phyloP scores from a whole-genome alignment of 2,888 invertebrate genomes.

The Ichneumoninae sp. region DNA sequence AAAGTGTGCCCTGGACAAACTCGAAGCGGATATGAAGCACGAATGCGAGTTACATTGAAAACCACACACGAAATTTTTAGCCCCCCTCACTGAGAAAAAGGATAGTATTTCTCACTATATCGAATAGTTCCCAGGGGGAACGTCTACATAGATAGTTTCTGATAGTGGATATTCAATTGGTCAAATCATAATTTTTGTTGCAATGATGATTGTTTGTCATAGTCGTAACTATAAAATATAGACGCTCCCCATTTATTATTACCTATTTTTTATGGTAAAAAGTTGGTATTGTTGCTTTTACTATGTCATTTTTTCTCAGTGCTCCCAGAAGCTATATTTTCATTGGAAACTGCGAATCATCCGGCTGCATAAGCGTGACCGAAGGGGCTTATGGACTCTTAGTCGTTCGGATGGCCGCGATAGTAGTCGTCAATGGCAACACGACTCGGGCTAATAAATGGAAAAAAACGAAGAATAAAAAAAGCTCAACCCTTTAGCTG shows the following conservation, averaged over 20 bases:
- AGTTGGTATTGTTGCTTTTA: too few species aligned
- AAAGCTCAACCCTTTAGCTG: conserved; percentile 6
- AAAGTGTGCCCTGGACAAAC: not conserved
- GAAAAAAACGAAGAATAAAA: not conserved
- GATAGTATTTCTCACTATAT: too few species aligned
- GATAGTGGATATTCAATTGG: too few species aligned
- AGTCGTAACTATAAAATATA: too few species aligned
- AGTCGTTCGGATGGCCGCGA: not conserved
- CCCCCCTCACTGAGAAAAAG: too few species aligned
- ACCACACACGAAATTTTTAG: not conserved
- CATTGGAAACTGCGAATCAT: not conserved
- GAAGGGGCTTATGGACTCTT: not conserved
- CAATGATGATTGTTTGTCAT: too few species aligned
- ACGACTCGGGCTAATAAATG: not conserved
- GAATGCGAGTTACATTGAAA: not conserved
- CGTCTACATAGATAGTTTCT: too few species aligned
- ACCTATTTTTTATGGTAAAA: too few species aligned
- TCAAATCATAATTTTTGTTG: too few species aligned
- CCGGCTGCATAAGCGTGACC: not conserved
- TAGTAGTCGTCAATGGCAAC: conserved; percentile 1
- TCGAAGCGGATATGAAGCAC: not conserved
- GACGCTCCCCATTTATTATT: too few species aligned
- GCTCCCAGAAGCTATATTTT: not conserved
- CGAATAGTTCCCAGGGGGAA: too few species aligned
- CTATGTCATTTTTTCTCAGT: too few species aligned